Conservation (phyloP, 2,888 invertebrate species). For the Dastarcus helophoroides region DNA sequence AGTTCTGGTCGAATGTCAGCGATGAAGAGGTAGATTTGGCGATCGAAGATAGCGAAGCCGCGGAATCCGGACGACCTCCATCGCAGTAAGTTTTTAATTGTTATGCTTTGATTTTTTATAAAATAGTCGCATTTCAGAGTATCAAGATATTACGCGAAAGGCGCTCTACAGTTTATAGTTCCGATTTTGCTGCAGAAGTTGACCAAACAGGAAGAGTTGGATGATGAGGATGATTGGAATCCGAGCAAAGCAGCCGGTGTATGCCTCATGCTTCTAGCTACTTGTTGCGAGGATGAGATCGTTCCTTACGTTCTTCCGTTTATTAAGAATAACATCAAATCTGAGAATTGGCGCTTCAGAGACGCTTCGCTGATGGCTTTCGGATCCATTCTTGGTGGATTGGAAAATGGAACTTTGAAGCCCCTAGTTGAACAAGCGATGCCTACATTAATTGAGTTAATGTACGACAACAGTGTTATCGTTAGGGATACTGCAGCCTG, state of each 20-base stretch:
- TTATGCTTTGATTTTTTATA: not conserved
- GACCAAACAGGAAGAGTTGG: slow-evolving; percentile 93
- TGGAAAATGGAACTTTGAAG: slow-evolving; percentile 76
- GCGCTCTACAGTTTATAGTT: slow-evolving; percentile 88
- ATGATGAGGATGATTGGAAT: slow-evolving; percentile 99
- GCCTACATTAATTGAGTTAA: slow-evolving; percentile 86
- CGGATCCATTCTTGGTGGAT: slow-evolving; percentile 72
- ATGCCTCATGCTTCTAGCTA: slow-evolving; percentile 93
- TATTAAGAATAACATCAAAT: slow-evolving; percentile 88
- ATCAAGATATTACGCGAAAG: slow-evolving; percentile 95
- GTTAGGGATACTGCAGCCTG: slow-evolving; percentile 97
- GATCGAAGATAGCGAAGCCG: slow-evolving; percentile 89
- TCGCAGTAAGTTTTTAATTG: slow-evolving; percentile 31
- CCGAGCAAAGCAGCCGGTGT: slow-evolving; percentile 99
- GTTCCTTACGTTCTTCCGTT: slow-evolving; percentile 94
- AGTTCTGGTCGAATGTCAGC: slow-evolving; percentile 99
- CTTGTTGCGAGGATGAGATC: slow-evolving; percentile 94
- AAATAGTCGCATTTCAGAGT: slow-evolving; percentile 45
- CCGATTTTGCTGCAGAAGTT: slow-evolving; percentile 89
- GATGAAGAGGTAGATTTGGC: slow-evolving; percentile 97
- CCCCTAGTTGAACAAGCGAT: slow-evolving; percentile 94
- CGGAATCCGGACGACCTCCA: slow-evolving; percentile 88
- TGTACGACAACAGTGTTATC: slow-evolving; percentile 88
- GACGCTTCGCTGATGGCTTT: slow-evolving; percentile 99
- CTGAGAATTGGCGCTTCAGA: slow-evolving; percentile 70